phyloP scores from a whole-genome alignment of 2,797 vertebrate genomes.

The Chaetodon trifasciatus region DNA sequence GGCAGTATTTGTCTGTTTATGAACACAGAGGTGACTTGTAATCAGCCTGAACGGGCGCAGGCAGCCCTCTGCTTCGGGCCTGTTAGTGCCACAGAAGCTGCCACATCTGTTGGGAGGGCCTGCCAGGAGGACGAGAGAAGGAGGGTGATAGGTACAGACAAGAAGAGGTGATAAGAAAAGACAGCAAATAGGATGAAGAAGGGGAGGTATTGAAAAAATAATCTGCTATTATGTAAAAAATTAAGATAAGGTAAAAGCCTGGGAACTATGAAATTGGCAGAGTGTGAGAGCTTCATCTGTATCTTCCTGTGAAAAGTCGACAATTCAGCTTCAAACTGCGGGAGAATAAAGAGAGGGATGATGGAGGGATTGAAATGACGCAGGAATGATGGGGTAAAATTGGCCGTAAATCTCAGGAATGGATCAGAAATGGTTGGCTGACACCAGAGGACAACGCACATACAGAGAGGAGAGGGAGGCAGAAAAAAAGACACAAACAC shows the following conservation, averaged over 20 bases:
- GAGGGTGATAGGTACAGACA: constrained; percentile 18
- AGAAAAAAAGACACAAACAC: constrained; percentile 46
- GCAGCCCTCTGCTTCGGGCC: constrained; percentile 69
- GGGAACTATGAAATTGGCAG: constrained; percentile 29
- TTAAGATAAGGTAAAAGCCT: constrained; percentile 32
- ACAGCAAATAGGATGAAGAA: constrained; percentile 14
- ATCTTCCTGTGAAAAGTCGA: constrained; percentile 64
- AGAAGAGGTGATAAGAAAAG: constrained; percentile 24
- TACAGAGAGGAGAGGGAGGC: constrained; percentile 38
- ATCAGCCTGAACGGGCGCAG: constrained; percentile 82
- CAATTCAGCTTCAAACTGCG: constrained; percentile 65
- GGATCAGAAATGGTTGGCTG: constrained; percentile 81
- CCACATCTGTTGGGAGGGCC: constrained; percentile 71
- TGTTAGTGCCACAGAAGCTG: constrained; percentile 75
- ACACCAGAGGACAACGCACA: constrained; percentile 81
- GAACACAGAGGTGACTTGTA: constrained; percentile 83
- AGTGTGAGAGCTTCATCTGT: constrained; percentile 53
- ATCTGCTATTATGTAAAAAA: constrained; percentile 38
- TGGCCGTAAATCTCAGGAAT: constrained; percentile 82
- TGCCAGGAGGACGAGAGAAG: constrained; percentile 45
- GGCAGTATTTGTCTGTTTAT: constrained; percentile 81
- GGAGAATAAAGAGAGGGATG: constrained; percentile 63
- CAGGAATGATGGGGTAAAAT: constrained; percentile 82
- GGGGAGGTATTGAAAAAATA: constrained; percentile 32
- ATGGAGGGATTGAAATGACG: constrained; percentile 70